Conservation (phyloP, 92 coral and sea anemone species). For the Zoanthus sociatus region DNA sequence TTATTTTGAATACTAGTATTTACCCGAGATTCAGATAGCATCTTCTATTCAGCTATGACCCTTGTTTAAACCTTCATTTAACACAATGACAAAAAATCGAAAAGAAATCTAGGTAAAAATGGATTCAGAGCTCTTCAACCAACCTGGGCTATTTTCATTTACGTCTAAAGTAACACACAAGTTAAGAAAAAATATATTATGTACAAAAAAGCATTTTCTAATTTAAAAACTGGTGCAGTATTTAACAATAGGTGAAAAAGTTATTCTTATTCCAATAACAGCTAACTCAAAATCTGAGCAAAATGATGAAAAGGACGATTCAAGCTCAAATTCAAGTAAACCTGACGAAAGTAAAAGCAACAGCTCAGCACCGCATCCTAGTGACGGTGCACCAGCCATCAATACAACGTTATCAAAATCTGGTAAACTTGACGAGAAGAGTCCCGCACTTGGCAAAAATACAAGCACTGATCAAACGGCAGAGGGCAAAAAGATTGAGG, state of each 20-base stretch:
- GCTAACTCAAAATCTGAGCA: slow-evolving; percentile 1
- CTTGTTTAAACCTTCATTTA: no score
- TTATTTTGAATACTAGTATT: no score
- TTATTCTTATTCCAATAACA: background rate
- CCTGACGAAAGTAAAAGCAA: background rate
- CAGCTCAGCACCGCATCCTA: background rate
- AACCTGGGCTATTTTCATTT: no score
- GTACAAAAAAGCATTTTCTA: no score
- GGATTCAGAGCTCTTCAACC: no score
- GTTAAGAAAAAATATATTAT: no score
- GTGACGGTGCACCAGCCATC: background rate
- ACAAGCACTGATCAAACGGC: background rate
- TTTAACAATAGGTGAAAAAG: background rate
- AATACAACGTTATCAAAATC: background rate
- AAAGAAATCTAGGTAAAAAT: no score
- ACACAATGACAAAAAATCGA: no score
- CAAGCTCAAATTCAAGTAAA: slow-evolving; percentile 30
- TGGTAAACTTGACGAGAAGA: background rate
- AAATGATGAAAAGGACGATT: background rate
- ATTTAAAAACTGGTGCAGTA: no score
- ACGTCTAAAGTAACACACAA: no score
- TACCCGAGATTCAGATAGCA: no score
- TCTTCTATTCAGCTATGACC: no score
- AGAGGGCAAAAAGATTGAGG: background rate
- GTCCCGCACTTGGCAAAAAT: background rate